A percentile compares a stretch with the other conserved stretches of the same genome.
These are phyloP conservation scores for Mobula birostris DNA, from an alignment of 2,113 vertebrate genomes.

Conservation along the genomic window DNA sequence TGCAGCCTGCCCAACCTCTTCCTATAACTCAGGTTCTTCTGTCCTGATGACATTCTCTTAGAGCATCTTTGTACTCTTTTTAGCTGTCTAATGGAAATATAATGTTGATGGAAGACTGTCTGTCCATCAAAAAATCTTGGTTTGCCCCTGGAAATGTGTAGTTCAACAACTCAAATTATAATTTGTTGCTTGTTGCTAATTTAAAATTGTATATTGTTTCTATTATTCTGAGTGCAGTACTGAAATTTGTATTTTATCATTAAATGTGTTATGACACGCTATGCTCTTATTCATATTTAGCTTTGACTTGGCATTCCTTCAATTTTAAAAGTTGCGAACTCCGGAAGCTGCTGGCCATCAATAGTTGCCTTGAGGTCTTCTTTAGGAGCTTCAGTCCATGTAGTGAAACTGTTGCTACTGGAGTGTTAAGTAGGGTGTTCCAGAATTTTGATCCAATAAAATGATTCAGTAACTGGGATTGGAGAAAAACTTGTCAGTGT, in stretches of 20 bases:
- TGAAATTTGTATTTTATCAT: background rate
- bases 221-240: background rate
- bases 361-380: background rate
- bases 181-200: background rate
- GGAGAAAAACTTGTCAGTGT: background rate
- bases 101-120: background rate
- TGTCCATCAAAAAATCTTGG: background rate
- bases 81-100: no score
- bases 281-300: no score
- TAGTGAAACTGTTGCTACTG: background rate
- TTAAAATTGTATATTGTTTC: background rate
- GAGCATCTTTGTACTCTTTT: no score
- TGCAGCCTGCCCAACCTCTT: no score
- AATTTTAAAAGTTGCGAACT: background rate
- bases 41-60: no score
- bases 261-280: background rate
- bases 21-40: no score
- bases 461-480: no score
- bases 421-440: no score
- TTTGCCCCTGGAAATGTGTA: background rate
- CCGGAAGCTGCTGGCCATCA: background rate
- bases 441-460: background rate
- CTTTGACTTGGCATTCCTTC: background rate
- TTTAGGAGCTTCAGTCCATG: background rate
- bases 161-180: background rate